Base-by-base conservation (phyloP, 2,113 vertebrate species). In the Microcebus tavaratra region DNA sequence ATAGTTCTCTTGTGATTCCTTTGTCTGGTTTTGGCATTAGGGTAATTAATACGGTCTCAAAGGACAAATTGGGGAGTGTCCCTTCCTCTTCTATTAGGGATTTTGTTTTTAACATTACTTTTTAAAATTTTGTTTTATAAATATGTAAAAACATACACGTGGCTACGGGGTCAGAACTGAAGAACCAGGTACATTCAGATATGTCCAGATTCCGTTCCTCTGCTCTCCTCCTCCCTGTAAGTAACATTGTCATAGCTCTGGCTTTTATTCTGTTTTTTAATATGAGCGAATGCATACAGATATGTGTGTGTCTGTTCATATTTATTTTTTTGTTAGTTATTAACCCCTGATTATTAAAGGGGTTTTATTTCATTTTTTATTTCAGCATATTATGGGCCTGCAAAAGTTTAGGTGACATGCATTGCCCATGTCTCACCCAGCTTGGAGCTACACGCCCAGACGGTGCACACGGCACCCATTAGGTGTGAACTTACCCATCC, bases 191-290 rank as follows among this genome's bases (percentile, higher is more conserved):
- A 68, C 18, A 2, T 70, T 39, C n/a, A 70, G 68, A 39, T 31
- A 18, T 3, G 4, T 72, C 36, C 20, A 72, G 18, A 23, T 72
- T 39, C 68, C 18, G 5, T 21, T 20, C n/a, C 18, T 72, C 18
- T 70, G 34, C 21, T n/a, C 8, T 21, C 8, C 11, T 21, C 20
- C n/a, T 15, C 1, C 68, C 1, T 1, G 4, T 15, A 11, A 9
- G n/a, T 70, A 10, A 70, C 2, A 20, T 70, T 39, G 11, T 21
- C 18, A 10, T 5, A 70, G 68, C 68, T 20, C 9, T 70, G n/a
- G 8, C 20, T 70, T 70, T 70, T 70, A 39, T 21, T 39, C 36
- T 21, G 8, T 12, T 39, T 70, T 70, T 23, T 70, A 36, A 39
- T 11, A 11, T 39, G n/a, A 36, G 68, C 68, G 11, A 39, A 9